Conservation (phyloP, 2,113 vertebrate genomes). For the Vulpes lagopus region DNA sequence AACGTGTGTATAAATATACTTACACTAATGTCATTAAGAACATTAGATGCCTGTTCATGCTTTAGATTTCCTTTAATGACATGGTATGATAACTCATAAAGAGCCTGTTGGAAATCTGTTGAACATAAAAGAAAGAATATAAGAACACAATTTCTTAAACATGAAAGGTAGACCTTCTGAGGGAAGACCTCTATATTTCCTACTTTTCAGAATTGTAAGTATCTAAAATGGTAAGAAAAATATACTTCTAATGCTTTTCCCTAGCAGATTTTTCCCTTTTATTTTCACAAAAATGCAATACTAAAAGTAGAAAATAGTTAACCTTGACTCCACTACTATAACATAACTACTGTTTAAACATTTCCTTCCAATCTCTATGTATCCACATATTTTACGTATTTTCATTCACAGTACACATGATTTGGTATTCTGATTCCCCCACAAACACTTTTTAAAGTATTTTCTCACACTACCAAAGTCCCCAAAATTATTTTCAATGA, state of each 20-base stretch:
- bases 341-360: neutral
- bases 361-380: neutral
- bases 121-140: constrained; percentile 72
- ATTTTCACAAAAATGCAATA: constrained; percentile 69
- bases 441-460: constrained; percentile 53
- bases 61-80: constrained; percentile 96
- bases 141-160: constrained; percentile 45
- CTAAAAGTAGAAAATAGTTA: constrained; percentile 18
- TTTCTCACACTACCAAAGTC: constrained; percentile 24
- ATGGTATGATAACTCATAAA: constrained; percentile 97
- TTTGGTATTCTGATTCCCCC: constrained; percentile 29
- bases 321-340: constrained; percentile 20
- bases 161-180: constrained; percentile 32
- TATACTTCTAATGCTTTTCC: constrained; percentile 31
- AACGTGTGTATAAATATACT: constrained; percentile 61
- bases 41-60: constrained; percentile 93
- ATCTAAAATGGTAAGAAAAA: constrained; percentile 60
- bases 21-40: constrained; percentile 96
- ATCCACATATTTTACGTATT: constrained; percentile 41
- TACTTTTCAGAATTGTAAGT: constrained; percentile 64
- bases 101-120: constrained; percentile 94
- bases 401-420: constrained; percentile 1
- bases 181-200: constrained; percentile 32
- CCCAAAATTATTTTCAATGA: constrained; percentile 57
- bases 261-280: constrained; percentile 48